Evolutionary conservation across 2,888 invertebrate species (phyloP), one percentile per base, ranked within the genome.

Genomic region (Strigamia crassipes): DNA sequence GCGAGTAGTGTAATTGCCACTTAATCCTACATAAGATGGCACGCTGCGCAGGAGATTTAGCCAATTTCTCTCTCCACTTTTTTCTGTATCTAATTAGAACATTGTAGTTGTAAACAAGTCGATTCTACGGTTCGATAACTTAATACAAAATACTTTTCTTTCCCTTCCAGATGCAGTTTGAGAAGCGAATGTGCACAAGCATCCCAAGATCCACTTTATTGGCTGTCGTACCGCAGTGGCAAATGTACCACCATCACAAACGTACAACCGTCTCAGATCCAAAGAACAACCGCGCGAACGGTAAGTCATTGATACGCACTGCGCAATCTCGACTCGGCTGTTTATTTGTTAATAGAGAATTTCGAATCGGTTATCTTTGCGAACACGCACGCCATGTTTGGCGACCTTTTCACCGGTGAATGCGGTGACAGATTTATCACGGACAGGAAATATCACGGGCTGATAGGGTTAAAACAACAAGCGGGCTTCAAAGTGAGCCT

Each of bases 151-250:
- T n/a, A 38, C 66, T 81, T 77, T 78, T 34, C 73, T 42, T 51
- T 38, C 80, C 79, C 66, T 84, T 85, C 38, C 87, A 92, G 92
- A 86, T 98, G 98, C 89, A 96, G 95, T 86, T 90, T 96, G 83
- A 92, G 95, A 84, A 94, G 94, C 81, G 95, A 94, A 87, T 98
- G 98, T 88, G 94, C 94, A 87, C 95, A 88, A 86, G 95, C 96
- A 84, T 95, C 95, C 73, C 94, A 94, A 87, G 95, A 96, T 90
- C 94, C 95, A 1, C 90, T 96, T 78, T 95, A 96, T 87, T 98
- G 98, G 98, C 94, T 98, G 86, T 94, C 96, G 81, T 98, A 97
- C 89, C 96, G 95, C 87, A 96, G 96, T 87, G 96, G 96, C n/a
- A 93, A 96, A 86, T 98, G 98, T 88, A 97, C 97, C 21, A 95